Base-by-base conservation (phyloP, 2,888 invertebrate species). In the Thereva nobilitata region DNA sequence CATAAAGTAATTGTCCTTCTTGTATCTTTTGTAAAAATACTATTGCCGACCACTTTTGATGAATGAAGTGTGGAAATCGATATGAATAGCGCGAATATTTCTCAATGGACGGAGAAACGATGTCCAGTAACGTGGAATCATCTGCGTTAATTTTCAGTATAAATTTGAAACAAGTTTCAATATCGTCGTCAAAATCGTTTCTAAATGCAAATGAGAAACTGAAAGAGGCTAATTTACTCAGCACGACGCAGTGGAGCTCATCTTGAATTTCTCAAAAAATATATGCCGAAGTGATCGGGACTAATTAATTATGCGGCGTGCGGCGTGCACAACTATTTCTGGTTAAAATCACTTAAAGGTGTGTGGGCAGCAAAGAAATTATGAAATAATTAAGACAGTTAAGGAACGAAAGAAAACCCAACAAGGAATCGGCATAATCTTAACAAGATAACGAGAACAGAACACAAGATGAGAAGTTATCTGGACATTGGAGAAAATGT, bases 281-380 rank as follows among this genome's bases (percentile, higher is more conserved):
- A 50, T 61, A 61, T 61, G 61, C 50, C 61, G 44, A 57, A 57
- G 38, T 57, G 66, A 66, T 66, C 66, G 45, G 37, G 52, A 57
- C 52, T 66, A 66, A 66, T 66, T 66, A 66, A 66, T 66, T 66
- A 66, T 66, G 66, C 57, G 52, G 66, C 61, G 61, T 66, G 66
- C 57, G 52, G 66, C 61, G 61, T 41, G 50, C 50, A 61, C 41
- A 61, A 50, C 61, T 50, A 61, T 61, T 61, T 50, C 50, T 50
- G 61, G 41, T 61, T 61, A 61, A 50, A 61, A 50, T 50, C 49
- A 49, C 50, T 50, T 61, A 50, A 61, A 40, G 61, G 61, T 61
- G 61, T 61, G 61, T 61, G 61, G 61, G 61, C 61, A 61, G 61
- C 53, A 40, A 34, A n/a, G 50, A 50, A 61, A 50, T 61, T 61